Evolutionary conservation across 64 coral and sea anemone species (phyloP), one percentile per base, ranked within the genome.

Genomic region (Montipora sp.): DNA sequence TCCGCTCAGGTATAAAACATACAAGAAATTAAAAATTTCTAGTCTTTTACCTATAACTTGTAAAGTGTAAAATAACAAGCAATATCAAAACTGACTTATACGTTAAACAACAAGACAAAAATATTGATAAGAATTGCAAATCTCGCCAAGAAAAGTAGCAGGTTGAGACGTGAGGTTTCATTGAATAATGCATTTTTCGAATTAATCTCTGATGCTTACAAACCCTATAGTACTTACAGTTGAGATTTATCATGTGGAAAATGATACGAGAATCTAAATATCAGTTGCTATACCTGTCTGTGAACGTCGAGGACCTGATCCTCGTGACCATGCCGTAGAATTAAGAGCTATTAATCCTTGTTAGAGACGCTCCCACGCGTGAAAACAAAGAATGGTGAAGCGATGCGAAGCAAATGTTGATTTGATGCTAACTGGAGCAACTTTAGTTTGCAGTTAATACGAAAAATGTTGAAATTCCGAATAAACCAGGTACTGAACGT

Each of bases 261-360:
- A 12, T 16, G 60, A 48, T 18, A 47, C 19, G 18, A 71, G 82
- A 3, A 71, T 48, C 50, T 22, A 71, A 71, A 21, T 21, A 71
- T 71, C 20, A 15, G 19, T n/a, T 49, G 14, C 21, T 49, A 85
- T 85, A 85, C 82, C 82, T 85, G 82, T 49, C 22, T 18, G 82
- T 85, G 82, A 85, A 85, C 7, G 82, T 85, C 4, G 61, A 85
- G 65, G 82, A 67, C 61, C 82, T 67, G 14, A 48, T 85, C 65
- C 82, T 85, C 18, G 82, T 85, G 65, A 71, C 82, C 82, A 85
- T 85, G 18, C 13, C 45, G 55, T 18, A 49, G 46, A 50, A 46
- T 57, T 57, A 8, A 36, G 44, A 47, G 16, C 15, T n/a, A 46
- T 46, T 48, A 66, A 50, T 85, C 46, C 46, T 46, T 14, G 15